phyloP scores from a whole-genome alignment of 1,140 invertebrate genomes.

The Philaenus spumarius region DNA sequence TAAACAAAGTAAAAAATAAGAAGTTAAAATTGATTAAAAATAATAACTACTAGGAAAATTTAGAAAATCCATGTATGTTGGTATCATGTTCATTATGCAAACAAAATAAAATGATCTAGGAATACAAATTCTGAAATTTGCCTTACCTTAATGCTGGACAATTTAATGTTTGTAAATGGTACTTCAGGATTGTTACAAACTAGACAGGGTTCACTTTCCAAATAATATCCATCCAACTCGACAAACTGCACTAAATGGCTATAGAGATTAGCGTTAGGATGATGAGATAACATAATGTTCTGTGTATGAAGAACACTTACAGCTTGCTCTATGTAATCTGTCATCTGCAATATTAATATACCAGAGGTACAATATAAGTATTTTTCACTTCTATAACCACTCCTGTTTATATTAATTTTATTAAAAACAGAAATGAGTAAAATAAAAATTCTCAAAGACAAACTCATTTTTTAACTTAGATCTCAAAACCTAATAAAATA shows the following conservation, averaged over 20 bases:
- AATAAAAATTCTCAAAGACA: not conserved
- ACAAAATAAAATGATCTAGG: too few species aligned
- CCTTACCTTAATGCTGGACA: slow-evolving; percentile 81
- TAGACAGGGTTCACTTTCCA: slow-evolving; percentile 94
- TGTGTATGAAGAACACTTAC: slow-evolving; percentile 78
- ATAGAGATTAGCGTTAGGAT: slow-evolving; percentile 92
- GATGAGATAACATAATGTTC: slow-evolving; percentile 79
- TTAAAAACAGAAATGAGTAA: too few species aligned
- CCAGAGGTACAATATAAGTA: not conserved
- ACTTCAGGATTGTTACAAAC: slow-evolving; percentile 98
- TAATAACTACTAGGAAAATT: too few species aligned
- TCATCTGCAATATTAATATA: slow-evolving; percentile 42
- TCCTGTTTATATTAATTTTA: too few species aligned
- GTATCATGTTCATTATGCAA: too few species aligned
- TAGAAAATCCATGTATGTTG: too few species aligned
- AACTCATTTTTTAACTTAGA: too few species aligned
- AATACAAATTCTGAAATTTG: too few species aligned
- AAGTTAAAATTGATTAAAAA: too few species aligned
- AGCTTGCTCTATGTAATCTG: slow-evolving; percentile 76
- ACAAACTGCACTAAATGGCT: slow-evolving; percentile 85
- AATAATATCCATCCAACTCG: slow-evolving; percentile 92
- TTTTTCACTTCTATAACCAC: too few species aligned
- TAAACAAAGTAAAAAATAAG: too few species aligned
- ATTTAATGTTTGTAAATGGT: slow-evolving; percentile 83
- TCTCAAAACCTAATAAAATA: too few species aligned